These are phyloP conservation scores for Cynocephalus volans DNA, from an alignment of 2,113 vertebrate species.

Conservation along the genomic window DNA sequence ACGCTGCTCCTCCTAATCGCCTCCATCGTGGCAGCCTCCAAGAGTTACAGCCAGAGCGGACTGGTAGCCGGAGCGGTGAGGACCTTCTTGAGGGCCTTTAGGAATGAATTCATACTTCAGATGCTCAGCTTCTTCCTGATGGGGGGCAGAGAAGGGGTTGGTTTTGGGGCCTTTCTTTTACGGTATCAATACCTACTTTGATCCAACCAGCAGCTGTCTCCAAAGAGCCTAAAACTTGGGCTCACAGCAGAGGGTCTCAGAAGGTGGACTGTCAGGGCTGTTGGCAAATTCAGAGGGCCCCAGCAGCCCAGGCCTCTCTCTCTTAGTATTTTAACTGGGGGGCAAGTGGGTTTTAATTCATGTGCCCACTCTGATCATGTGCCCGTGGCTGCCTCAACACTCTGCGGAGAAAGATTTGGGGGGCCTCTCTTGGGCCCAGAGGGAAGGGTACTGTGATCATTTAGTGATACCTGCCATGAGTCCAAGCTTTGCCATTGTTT, in stretches of 20 bases:
- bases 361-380: not conserved
- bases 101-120: not conserved
- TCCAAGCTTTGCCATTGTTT: not conserved
- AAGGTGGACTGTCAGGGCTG: not conserved
- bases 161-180: not conserved
- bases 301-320: not conserved
- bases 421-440: not conserved
- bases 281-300: not conserved
- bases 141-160: not conserved
- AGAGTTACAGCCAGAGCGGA: slow-evolving; percentile 85
- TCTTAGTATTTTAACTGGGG: not conserved
- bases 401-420: not conserved
- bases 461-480: not conserved
- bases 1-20: slow-evolving; percentile 94
- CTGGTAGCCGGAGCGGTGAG: slow-evolving; percentile 94
- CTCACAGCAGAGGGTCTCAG: not conserved
- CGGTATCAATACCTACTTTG: not conserved
- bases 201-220: not conserved
- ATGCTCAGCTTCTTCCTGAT: not conserved
- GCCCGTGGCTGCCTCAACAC: not conserved
- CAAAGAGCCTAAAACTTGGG: not conserved
- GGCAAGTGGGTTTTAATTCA: not conserved
- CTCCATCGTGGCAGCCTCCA: slow-evolving; percentile 92
- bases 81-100: not conserved
- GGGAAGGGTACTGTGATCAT: not conserved